Conservation (phyloP, 2,888 invertebrate genomes). For the Mamestra brassicae region DNA sequence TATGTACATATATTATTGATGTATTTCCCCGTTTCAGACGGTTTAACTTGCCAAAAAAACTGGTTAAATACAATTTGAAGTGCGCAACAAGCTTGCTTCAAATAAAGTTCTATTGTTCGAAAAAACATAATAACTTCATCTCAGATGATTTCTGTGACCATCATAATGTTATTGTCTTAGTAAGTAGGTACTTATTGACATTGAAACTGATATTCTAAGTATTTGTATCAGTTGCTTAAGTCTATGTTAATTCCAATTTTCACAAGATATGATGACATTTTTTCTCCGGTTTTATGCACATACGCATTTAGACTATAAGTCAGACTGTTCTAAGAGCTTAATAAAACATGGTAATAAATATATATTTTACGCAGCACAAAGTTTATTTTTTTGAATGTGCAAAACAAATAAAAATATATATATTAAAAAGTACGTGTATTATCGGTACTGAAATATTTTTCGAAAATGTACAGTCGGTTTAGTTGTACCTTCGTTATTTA, state of each 20-base stretch:
- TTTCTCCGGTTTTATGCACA: not conserved
- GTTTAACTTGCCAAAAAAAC: conserved; percentile 10
- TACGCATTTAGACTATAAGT: not conserved
- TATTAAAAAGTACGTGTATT: no score
- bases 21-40: conserved; percentile 16
- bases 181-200: conserved; percentile 5
- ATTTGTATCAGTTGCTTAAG: conserved; percentile 3
- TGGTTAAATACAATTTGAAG: not conserved
- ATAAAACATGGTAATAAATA: no score
- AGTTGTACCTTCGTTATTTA: no score
- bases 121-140: not conserved
- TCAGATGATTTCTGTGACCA: not conserved
- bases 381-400: no score
- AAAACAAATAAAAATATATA: no score
- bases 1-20: not conserved
- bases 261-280: not conserved
- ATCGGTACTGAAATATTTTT: no score
- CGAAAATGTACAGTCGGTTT: no score
- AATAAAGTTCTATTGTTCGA: not conserved
- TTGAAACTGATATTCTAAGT: conserved; percentile 19
- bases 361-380: no score
- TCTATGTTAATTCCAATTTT: not conserved
- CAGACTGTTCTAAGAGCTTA: no score
- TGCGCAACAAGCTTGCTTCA: not conserved
- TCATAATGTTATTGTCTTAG: not conserved